Base-by-base conservation (phyloP, 2,888 invertebrate species). In the Chesias legatella region DNA sequence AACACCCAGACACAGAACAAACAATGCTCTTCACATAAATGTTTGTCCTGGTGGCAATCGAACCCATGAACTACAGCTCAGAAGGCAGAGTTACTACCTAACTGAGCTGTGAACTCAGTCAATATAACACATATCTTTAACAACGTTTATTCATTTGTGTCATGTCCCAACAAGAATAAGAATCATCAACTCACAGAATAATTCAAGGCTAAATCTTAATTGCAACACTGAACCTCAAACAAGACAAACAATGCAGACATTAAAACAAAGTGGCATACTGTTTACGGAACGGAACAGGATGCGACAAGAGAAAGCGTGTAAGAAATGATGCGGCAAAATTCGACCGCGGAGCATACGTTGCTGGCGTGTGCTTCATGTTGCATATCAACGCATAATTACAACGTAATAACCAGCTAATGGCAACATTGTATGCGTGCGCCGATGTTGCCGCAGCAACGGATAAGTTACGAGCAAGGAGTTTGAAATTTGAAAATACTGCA, bases 281-380 rank as follows among this genome's bases (percentile, higher is more conserved):
- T 34, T 53, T 48, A 51, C 52, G 55, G 51, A 57, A 55, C 53
- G 51, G 51, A 58, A 57, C 53, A 59, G 51, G 58, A 57, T 54
- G 53, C 28, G 58, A 38, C 46, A 55, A 49, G 59, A 60, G 67
- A 73, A 71, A 73, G 71, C 63, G 58, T 52, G 58, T 51, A 67
- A 63, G 63, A 67, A 71, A 65, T 70, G 67, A 71, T 71, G 65
- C 66, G 60, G 58, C 59, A 55, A 59, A 63, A 61, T 59, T 55
- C 41, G 50, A 54, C 53, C 43, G 43, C 45, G 29, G 52, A 51
- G 55, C 45, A 58, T 54, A 56, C 48, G 56, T 48, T 45, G n/a
- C n/a, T n/a, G n/a, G n/a, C n/a, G n/a, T n/a, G n/a, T n/a, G n/a
- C n/a, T n/a, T n/a, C n/a, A n/a, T n/a, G 62, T 55, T 55, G 58